Evolutionary conservation across 2,888 invertebrate genomes (phyloP).

Genomic region (Trissolcus japonicus): DNA sequence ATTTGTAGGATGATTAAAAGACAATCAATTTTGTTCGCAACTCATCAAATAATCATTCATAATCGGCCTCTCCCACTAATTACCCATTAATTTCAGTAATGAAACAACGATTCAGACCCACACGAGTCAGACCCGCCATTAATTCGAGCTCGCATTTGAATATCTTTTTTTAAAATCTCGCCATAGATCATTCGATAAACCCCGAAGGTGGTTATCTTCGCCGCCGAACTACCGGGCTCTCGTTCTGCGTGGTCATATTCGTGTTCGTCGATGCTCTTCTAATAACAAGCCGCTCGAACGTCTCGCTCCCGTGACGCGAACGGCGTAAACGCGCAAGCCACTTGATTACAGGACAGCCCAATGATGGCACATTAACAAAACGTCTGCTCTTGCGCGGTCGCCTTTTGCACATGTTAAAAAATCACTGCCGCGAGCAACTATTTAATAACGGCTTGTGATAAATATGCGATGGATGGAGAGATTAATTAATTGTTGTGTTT

Average conservation of each 20-base stretch:
- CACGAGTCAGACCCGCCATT: conserved; percentile 27
- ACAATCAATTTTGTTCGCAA: neutral
- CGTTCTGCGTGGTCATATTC: conserved; percentile 44
- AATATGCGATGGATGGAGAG: no score
- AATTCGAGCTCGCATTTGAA: conserved; percentile 45
- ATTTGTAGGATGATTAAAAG: no score
- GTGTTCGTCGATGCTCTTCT: conserved; percentile 55
- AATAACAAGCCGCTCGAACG: conserved; percentile 50
- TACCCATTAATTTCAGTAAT: conserved; percentile 44
- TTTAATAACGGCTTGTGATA: no score
- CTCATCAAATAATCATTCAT: conserved; percentile 38
- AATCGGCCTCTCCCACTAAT: conserved; percentile 32
- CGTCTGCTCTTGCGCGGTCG: conserved; percentile 24
- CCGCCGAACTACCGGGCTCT: conserved; percentile 45
- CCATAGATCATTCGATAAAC: conserved; percentile 54
- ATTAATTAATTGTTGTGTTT: no score
- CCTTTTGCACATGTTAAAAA: no score
- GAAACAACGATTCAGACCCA: conserved; percentile 32
- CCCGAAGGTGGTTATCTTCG: conserved; percentile 50
- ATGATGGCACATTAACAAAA: conserved; percentile 68
- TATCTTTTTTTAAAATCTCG: conserved; percentile 47
- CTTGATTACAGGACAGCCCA: conserved; percentile 68
- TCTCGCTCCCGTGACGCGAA: conserved; percentile 27
- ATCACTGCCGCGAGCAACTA: no score
- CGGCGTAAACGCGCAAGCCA: conserved; percentile 60